Evolutionary conservation across 2,113 vertebrate genomes (phyloP).

Genomic region (Lepisosteus osseus): DNA sequence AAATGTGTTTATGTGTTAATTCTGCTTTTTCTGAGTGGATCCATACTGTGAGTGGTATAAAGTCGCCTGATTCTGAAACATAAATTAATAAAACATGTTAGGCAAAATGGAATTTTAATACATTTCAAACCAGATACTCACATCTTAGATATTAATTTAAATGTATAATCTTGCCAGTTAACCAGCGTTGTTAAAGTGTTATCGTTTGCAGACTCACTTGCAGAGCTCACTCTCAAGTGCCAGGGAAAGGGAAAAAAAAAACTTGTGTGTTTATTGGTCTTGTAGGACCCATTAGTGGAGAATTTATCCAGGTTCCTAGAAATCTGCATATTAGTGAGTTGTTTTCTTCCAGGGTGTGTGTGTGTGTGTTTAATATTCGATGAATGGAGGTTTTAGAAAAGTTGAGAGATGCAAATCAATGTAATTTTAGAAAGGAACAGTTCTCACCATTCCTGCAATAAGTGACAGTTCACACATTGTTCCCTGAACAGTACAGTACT

Average conservation of each 20-base stretch:
- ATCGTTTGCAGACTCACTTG: slow-evolving; percentile 79
- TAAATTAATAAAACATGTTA: slow-evolving; percentile 82
- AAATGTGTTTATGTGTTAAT: slow-evolving; percentile 60
- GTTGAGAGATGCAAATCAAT: slow-evolving; percentile 73
- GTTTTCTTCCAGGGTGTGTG: slow-evolving; percentile 75
- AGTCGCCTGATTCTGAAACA: slow-evolving; percentile 57
- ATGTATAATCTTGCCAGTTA: slow-evolving; percentile 84
- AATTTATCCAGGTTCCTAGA: slow-evolving; percentile 63
- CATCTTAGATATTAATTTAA: slow-evolving; percentile 74
- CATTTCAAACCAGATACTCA: slow-evolving; percentile 73
- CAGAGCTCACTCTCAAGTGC: slow-evolving; percentile 80
- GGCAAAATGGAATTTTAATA: slow-evolving; percentile 73
- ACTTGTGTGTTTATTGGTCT: slow-evolving; percentile 80
- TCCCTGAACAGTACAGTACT: slow-evolving; percentile 21
- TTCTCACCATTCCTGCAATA: slow-evolving; percentile 68
- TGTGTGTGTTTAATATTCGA: slow-evolving; percentile 75
- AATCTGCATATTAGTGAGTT: slow-evolving; percentile 76
- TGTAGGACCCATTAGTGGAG: slow-evolving; percentile 78
- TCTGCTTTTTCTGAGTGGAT: slow-evolving; percentile 60
- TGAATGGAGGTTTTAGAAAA: slow-evolving; percentile 76
- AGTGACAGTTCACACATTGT: slow-evolving; percentile 50
- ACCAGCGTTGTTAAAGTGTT: slow-evolving; percentile 82
- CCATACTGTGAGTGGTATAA: slow-evolving; percentile 64
- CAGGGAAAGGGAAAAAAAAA: slow-evolving; percentile 66
- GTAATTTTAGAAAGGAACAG: slow-evolving; percentile 78